Base-by-base conservation (phyloP, 1,140 invertebrate genomes). In the Bactericera cockerelli region DNA sequence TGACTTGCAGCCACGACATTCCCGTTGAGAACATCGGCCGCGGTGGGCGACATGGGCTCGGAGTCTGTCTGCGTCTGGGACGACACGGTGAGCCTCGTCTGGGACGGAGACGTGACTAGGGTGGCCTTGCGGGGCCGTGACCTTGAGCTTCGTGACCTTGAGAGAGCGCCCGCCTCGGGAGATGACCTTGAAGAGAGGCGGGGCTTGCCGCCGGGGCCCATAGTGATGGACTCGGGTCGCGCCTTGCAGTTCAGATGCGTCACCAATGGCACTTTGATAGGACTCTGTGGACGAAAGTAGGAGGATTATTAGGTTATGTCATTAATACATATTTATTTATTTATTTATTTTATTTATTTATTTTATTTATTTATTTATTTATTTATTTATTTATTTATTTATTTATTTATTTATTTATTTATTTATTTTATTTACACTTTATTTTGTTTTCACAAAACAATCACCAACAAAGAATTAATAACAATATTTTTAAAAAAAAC, bases 201-300 rank as follows among this genome's bases (percentile, higher is more conserved):
- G 16, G n/a, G n/a, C n/a, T n/a, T n/a, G 33, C 21, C 24, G 33
- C 16, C 24, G 16, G 28, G 38, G 59, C 71, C 65, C 16, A 77
- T 64, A 24, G 75, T 68, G 62, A 79, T 67, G 10, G 78, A 77
- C 69, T 81, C 76, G 0, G 77, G 74, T 55, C 53, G 66, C 79
- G 76, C 60, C 74, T 76, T 38, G 72, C 75, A 70, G 61, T 81
- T 80, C 19, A 83, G 61, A 64, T 81, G 78, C 8, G 79, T 76
- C 62, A 77, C 82, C 2, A 81, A 65, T 10, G 75, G 74, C 2
- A 77, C 74, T 68, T 80, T 81, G 0, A 75, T 66, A 1, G 77
- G 77, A 64, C 71, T 76, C 69, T 77, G 61, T 11, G 68, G 68
- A 57, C 14, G 28, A 54, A 14, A 49, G n/a, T n/a, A n/a, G n/a